Evolutionary conservation across 2,113 vertebrate species (phyloP).

Genomic region (Scomber japonicus): DNA sequence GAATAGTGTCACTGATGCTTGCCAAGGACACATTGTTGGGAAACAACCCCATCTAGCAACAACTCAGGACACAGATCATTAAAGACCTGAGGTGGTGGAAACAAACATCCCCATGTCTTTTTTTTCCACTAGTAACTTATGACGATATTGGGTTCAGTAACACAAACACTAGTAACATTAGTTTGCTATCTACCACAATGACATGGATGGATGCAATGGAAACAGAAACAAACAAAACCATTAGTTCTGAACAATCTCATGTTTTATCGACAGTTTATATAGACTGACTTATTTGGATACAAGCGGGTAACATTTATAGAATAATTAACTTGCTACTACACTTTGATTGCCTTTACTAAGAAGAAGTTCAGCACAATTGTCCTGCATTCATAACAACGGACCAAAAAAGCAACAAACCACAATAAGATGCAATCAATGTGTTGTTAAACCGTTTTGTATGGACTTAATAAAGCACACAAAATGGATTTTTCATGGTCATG

Average conservation of each 20-base stretch:
- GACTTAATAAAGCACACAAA: slow-evolving; percentile 17
- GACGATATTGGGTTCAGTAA: slow-evolving; percentile 34
- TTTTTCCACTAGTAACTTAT: slow-evolving; percentile 44
- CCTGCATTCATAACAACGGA: slow-evolving; percentile 9
- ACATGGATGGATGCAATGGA: slow-evolving; percentile 32
- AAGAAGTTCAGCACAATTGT: neutral
- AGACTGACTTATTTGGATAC: slow-evolving; percentile 29
- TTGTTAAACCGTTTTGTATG: slow-evolving; percentile 29
- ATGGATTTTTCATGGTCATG: slow-evolving; percentile 52
- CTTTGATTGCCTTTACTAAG: slow-evolving; percentile 24
- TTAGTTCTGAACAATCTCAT: slow-evolving; percentile 30
- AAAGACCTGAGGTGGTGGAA: slow-evolving; percentile 48
- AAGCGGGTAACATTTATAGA: slow-evolving; percentile 13
- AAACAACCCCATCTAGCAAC: slow-evolving; percentile 41
- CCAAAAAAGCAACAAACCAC: slow-evolving; percentile 9
- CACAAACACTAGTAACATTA: slow-evolving; percentile 6
- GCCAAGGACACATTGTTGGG: slow-evolving; percentile 37
- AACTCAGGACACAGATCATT: slow-evolving; percentile 32
- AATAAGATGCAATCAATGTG: slow-evolving; percentile 26
- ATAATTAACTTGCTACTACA: slow-evolving; percentile 1
- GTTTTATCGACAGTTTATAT: slow-evolving; percentile 21
- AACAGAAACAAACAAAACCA: slow-evolving; percentile 43
- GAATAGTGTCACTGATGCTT: slow-evolving; percentile 47
- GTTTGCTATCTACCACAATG: slow-evolving; percentile 26
- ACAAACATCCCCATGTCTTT: slow-evolving; percentile 42